Percentiles rank a stretch among this genome's conserved stretches.
These are phyloP conservation scores for Lacanobia oleracea DNA, from an alignment of 2,888 invertebrate genomes.

Conservation along the genomic window DNA sequence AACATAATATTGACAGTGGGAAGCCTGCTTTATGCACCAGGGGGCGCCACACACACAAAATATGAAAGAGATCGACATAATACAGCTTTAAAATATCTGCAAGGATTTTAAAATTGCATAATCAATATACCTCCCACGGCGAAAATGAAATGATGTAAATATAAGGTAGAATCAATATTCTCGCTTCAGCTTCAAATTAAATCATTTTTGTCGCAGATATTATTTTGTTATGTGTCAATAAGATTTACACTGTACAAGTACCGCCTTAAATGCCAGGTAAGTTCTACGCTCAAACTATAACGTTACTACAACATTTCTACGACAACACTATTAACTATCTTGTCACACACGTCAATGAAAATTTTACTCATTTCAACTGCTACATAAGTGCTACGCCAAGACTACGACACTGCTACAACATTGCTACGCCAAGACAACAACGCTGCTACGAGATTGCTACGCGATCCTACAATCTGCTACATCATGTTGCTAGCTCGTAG, in stretches of 20 bases:
- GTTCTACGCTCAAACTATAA: slow-evolving; percentile 32
- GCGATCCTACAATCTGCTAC: slow-evolving; percentile 24
- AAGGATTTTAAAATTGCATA: slow-evolving; percentile 52
- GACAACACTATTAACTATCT: slow-evolving; percentile 18
- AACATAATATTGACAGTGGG: slow-evolving; percentile 69
- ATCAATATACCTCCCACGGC: slow-evolving; percentile 21
- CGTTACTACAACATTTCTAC: slow-evolving; percentile 20
- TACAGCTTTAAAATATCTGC: slow-evolving; percentile 64
- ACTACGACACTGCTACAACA: slow-evolving; percentile 15
- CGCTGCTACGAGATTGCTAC: slow-evolving; percentile 31
- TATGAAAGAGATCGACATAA: slow-evolving; percentile 63
- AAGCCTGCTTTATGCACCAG: slow-evolving; percentile 63
- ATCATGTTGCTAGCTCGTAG: slow-evolving; percentile 39
- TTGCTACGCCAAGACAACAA: slow-evolving; percentile 12
- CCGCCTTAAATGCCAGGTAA: background rate
- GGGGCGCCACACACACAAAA: slow-evolving; percentile 55
- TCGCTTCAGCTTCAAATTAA: background rate
- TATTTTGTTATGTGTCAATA: background rate
- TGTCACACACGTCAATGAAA: too few relatives aligned
- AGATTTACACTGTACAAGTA: background rate
- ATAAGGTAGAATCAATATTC: background rate
- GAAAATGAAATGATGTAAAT: slow-evolving; percentile 1
- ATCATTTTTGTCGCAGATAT: background rate
- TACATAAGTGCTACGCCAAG: slow-evolving; percentile 20
- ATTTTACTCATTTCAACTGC: too few relatives aligned